phyloP scores from a whole-genome alignment of 1,140 invertebrate genomes.

The Drosophila micromelanica region DNA sequence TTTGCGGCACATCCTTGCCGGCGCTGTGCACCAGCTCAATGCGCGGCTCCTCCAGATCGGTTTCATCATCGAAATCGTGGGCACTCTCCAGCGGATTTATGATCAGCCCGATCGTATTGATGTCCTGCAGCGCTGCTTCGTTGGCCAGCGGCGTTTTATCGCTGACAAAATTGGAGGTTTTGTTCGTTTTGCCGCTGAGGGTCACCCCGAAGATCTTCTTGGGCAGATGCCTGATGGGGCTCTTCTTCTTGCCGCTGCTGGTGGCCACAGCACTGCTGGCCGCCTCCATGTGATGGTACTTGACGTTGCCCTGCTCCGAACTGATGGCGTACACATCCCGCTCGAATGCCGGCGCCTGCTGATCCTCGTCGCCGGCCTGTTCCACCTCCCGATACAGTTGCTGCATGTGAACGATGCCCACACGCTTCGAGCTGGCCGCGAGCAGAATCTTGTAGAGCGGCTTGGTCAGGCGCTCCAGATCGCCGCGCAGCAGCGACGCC shows the following conservation, averaged over 20 bases:
- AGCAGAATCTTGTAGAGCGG: slow-evolving; percentile 92
- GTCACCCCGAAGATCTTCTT: slow-evolving; percentile 85
- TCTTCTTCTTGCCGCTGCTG: slow-evolving; percentile 68
- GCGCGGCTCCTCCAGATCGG: slow-evolving; percentile 69
- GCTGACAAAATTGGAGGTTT: slow-evolving; percentile 80
- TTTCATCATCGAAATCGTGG: slow-evolving; percentile 78
- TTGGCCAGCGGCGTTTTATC: slow-evolving; percentile 58
- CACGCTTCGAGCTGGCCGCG: slow-evolving; percentile 92
- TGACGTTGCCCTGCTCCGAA: slow-evolving; percentile 93
- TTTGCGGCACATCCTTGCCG: slow-evolving; percentile 48
- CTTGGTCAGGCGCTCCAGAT: slow-evolving; percentile 91
- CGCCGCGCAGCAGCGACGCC: slow-evolving; percentile 88
- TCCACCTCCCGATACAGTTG: slow-evolving; percentile 88
- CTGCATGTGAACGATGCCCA: slow-evolving; percentile 94
- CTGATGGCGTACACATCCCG: slow-evolving; percentile 93
- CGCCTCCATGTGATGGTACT: slow-evolving; percentile 90
- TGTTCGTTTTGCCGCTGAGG: slow-evolving; percentile 78
- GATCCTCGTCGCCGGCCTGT: slow-evolving; percentile 74
- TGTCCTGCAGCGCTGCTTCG: slow-evolving; percentile 57
- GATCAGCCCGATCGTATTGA: slow-evolving; percentile 85
- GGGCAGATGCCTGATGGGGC: slow-evolving; percentile 77
- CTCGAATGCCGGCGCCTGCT: slow-evolving; percentile 85
- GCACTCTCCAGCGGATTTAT: slow-evolving; percentile 86
- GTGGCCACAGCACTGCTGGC: slow-evolving; percentile 38
- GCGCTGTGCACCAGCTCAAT: slow-evolving; percentile 51